A percentile compares a stretch with the other conserved stretches of the same genome.
Evolutionary conservation across 2,797 vertebrate species (phyloP).

Genomic region (Xyrichtys novacula): DNA sequence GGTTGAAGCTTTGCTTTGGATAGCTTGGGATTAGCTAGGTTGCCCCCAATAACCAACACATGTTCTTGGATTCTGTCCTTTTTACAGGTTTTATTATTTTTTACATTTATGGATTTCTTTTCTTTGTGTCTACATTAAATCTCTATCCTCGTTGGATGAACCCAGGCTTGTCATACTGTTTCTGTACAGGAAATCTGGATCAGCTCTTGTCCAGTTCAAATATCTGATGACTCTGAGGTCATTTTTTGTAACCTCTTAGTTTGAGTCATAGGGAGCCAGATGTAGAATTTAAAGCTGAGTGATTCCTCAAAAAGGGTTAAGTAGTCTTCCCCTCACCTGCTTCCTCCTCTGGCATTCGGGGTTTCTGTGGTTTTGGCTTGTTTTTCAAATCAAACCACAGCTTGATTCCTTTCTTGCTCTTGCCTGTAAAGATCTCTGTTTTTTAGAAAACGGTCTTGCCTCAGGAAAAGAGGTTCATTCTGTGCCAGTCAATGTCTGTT

Average conservation of each 20-base stretch:
- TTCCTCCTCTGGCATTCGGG: constrained; percentile 78
- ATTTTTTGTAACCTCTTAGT: constrained; percentile 18
- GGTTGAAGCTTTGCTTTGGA: too few species aligned
- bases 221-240: background rate
- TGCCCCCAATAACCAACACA: too few species aligned
- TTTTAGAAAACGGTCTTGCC: constrained; percentile 41
- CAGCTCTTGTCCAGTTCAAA: background rate
- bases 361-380: constrained; percentile 76
- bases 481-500: constrained; percentile 43
- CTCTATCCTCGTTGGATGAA: background rate
- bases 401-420: constrained; percentile 61
- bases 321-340: constrained; percentile 79
- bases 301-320: constrained; percentile 63
- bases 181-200: background rate
- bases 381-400: constrained; percentile 61
- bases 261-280: constrained; percentile 17
- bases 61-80: too few species aligned
- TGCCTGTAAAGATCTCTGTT: constrained; percentile 72
- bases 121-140: background rate
- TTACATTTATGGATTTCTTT: background rate
- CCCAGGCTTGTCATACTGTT: background rate
- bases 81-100: background rate
- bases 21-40: too few species aligned
- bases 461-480: constrained; percentile 25
- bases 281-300: constrained; percentile 26